Evolutionary conservation across 2,888 invertebrate species (phyloP), one percentile per base, ranked within the genome.

Genomic region (Panorpa germanica): DNA sequence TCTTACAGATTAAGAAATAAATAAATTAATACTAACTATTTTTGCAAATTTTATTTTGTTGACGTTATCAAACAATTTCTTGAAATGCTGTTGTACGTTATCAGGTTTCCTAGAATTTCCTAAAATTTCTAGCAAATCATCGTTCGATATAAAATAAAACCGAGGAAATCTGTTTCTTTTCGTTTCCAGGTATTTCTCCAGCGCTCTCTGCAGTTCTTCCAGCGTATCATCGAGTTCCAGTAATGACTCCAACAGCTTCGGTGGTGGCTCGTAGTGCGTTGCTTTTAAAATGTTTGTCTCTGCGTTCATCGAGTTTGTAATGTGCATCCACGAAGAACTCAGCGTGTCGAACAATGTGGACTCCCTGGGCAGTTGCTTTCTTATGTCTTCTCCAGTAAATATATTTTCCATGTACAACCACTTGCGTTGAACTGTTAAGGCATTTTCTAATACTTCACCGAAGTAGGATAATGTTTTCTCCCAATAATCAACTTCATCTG

Each of bases 361-460:
- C 54, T 82, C 82, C 32, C 54, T 53, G 0, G 86, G 85, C 30
- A 88, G 52, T 49, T 88, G 85, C 41, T 74, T 78, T 35, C 78
- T 60, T 34, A 88, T 85, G 48, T 88, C 86, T 51, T 86, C 86
- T 1, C 83, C 82, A 38, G 62, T 59, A 54, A 88, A 86, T 47
- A 88, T 86, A 47, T 75, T 86, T 65, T 86, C 85, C 25, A 88
- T 58, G 49, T 88, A 86, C 37, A 85, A 57, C 65, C 82, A 90
- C 38, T 80, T 74, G 15, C 80, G 61, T 54, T 90, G 90, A 1
- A 86, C 82, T 44, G 64, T 63, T n/a, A 86, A 57, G 12, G 75
- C 63, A 44, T 63, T 63, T 57, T 88, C 88, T 24, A 86, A 60
- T 28, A 76, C 74, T 52, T 88, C 88, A 35, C 74, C 67, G 5